These are phyloP conservation scores for Actinemys pallida DNA, from an alignment of 2,113 vertebrate species.

Conservation along the genomic window DNA sequence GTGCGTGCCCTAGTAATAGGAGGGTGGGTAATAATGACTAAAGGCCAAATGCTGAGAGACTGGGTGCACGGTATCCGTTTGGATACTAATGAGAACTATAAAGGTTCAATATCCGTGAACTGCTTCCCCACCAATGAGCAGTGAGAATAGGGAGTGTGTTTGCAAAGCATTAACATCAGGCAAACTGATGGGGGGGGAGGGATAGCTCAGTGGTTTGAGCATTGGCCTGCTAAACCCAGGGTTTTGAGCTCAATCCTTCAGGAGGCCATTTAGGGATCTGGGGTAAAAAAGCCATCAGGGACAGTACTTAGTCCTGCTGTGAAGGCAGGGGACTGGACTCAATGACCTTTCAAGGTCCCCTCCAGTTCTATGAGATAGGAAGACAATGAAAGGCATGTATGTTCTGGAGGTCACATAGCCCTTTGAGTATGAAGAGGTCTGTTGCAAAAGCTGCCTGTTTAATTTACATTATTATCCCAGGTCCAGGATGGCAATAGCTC, in stretches of 20 bases:
- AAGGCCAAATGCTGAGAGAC: background rate
- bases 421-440: background rate
- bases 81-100: background rate
- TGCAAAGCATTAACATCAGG: background rate
- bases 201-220: too few species aligned
- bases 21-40: background rate
- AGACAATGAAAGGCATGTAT: background rate
- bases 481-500: background rate
- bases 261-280: too few species aligned
- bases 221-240: too few species aligned
- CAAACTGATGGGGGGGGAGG: too few species aligned
- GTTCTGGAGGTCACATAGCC: background rate
- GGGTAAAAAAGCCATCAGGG: too few species aligned
- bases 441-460: background rate
- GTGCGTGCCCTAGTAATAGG: background rate
- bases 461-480: background rate
- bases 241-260: too few species aligned
- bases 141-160: background rate
- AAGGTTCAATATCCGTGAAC: background rate
- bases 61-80: background rate
- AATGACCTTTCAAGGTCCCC: too few species aligned
- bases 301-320: too few species aligned
- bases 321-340: too few species aligned
- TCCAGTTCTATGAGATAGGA: too few species aligned
- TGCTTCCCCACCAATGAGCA: background rate